Conservation (phyloP, 30 jellyfish, hydroid and myxozoan genomes). For the Calvadosia cruxmelitensis region DNA sequence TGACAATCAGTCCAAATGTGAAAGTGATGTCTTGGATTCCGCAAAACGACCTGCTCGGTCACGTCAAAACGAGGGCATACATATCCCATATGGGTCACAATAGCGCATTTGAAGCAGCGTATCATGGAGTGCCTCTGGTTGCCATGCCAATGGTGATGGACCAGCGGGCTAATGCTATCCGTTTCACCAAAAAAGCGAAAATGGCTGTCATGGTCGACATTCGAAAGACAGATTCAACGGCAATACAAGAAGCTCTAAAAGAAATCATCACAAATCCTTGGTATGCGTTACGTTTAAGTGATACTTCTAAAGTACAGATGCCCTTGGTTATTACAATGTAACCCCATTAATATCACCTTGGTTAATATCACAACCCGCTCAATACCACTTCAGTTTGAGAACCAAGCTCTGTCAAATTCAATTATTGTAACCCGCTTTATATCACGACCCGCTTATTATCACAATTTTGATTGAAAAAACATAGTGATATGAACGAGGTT, state of each 20-base stretch:
- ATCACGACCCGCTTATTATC: too few relatives aligned
- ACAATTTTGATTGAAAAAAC: too few relatives aligned
- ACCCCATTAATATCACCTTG: too few relatives aligned
- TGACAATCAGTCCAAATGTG: too few relatives aligned
- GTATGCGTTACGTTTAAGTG: conserved; percentile 1
- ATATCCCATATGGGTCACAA: conserved; percentile 40
- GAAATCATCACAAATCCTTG: conserved; percentile 6
- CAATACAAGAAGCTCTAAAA: conserved; percentile 4
- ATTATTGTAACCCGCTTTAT: too few relatives aligned
- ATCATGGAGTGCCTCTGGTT: conserved; percentile 38
- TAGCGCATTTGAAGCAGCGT: conserved; percentile 46
- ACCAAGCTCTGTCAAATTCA: too few relatives aligned
- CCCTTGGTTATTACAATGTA: too few relatives aligned
- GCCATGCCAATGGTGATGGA: conserved; percentile 28
- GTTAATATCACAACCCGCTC: too few relatives aligned
- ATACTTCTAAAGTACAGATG: too few relatives aligned
- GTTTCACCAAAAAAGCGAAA: conserved; percentile 12
- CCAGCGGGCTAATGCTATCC: conserved; percentile 8
- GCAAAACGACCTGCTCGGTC: conserved; percentile 43
- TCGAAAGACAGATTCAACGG: conserved; percentile 6
- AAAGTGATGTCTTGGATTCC: conserved; percentile 39
- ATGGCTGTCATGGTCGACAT: conserved; percentile 28
- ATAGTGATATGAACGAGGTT: too few relatives aligned
- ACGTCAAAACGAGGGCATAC: conserved; percentile 20
- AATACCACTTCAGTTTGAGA: too few relatives aligned